Base-by-base conservation (phyloP, 2,113 vertebrate genomes). In the Crocuta crocuta region DNA sequence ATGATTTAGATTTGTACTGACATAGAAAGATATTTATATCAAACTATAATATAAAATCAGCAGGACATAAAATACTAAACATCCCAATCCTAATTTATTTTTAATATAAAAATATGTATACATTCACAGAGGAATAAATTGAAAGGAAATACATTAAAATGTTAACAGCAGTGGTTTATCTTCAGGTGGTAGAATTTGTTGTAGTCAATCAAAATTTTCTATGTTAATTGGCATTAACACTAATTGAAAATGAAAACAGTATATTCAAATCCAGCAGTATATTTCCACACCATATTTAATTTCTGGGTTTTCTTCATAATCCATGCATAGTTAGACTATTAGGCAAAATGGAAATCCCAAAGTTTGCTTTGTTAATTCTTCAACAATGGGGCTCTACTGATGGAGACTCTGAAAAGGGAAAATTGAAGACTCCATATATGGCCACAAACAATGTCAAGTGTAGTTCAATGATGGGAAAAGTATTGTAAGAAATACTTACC, bases 81-180 rank as follows among this genome's bases (percentile, higher is more conserved):
- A 85, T 65, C 31, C 23, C 24, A 58, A 79, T 58, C 6, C 5
- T n/a, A 95, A 63, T 53, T 84, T 78, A 89, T 66, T 65, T 93
- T 95, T 70, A 83, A 96, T 63, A 65, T 95, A 65, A 93, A 93
- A 89, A 89, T 31, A 79, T 63, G 2, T 74, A 61, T 74, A 61
- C 8, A 58, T 39, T 74, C 23, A 91, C 13, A 76, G n/a, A 76
- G 31, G 10, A 92, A 82, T 78, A 63, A 89, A 63, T 55, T 28
- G 15, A 87, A 97, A 80, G 55, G 8, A 92, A 95, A 92, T 71
- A 61, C n/a, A 88, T 55, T 93, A 94, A 89, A 92, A 74, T 58
- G 10, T 65, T 84, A 88, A 80, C 3, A n/a, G 33, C 10, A 39
- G 2, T 93, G 10, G 21, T 93, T 88, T 91, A 33, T 93, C 70